Evolutionary conservation across 2,113 vertebrate genomes (phyloP).

Genomic region (Anser brachyrhynchus): DNA sequence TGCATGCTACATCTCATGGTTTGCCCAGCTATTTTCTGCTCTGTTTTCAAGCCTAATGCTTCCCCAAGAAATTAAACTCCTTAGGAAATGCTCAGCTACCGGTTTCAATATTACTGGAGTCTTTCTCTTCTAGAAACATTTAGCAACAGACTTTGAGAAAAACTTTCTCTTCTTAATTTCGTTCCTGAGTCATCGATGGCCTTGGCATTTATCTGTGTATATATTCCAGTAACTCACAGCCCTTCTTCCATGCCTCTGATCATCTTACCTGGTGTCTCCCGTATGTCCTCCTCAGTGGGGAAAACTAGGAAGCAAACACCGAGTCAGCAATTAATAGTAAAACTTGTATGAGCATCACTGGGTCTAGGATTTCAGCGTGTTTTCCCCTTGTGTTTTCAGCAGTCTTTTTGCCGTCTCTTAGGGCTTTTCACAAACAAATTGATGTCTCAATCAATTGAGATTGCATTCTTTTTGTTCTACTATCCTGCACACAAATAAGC

Average conservation of each 20-base stretch:
- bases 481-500: not conserved
- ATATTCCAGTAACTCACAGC: not conserved
- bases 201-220: not conserved
- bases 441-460: not conserved
- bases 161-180: not conserved
- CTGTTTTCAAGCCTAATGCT: not conserved
- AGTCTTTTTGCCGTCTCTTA: constrained; percentile 21
- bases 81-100: not conserved
- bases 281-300: not conserved
- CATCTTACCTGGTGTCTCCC: not conserved
- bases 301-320: not conserved
- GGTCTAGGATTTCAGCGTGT: not conserved
- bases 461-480: not conserved
- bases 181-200: not conserved
- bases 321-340: not conserved
- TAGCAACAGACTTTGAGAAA: not conserved
- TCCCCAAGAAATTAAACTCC: not conserved
- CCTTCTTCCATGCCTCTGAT: not conserved
- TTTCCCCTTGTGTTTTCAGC: not conserved
- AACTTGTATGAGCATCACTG: not conserved
- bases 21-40: constrained; percentile 14
- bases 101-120: not conserved
- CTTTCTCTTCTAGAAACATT: not conserved
- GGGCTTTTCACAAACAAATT: not conserved
- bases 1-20: not conserved